Evolutionary conservation across 64 coral and sea anemone genomes (phyloP), one percentile per base, ranked within the genome.

Genomic region (Montipora foliosa): DNA sequence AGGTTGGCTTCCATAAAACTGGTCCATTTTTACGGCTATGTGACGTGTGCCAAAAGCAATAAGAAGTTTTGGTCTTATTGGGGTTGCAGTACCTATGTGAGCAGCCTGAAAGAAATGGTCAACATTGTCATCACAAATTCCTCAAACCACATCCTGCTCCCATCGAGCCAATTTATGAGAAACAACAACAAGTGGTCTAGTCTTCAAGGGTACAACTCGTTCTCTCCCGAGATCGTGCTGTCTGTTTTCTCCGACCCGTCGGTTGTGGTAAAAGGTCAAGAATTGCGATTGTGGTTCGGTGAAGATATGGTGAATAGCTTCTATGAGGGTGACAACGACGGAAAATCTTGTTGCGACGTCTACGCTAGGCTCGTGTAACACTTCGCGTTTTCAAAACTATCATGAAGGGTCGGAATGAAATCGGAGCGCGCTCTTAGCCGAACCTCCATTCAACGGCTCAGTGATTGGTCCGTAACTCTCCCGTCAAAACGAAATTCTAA

Each of bases 1-100:
- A 9, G 76, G 7, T 47, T 89, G 68, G 51, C 76, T 22, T 53
- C 69, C 2, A 76, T 89, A 7, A 89, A 89, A 57, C 47, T 89
- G 68, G 87, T 89, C 12, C 66, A 76, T 17, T 8, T 76, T 5
- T 44, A 8, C 17, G 87, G 87, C 3, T 89, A 67, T 14, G 62
- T 67, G 62, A 67, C 62, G 12, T 67, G 62, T 67, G 62, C 11
- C 62, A 9, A 14, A 67, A 67, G 16, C 44, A 74, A 47, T 17
- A 4, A 7, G 19, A 15, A 4, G 12, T 37, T 67, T 12, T 17
- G 62, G 62, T 67, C 62, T 4, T 67, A 67, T 67, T n/a, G 62
- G 62, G 62, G 62, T 67, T 67, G 62, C 62, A 14, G 62, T 0
- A 12, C 15, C 15, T 67, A 67, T 14, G 29, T 37, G 29, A 5